phyloP scores from a whole-genome alignment of 2,888 invertebrate genomes.

The Torymus texanus region DNA sequence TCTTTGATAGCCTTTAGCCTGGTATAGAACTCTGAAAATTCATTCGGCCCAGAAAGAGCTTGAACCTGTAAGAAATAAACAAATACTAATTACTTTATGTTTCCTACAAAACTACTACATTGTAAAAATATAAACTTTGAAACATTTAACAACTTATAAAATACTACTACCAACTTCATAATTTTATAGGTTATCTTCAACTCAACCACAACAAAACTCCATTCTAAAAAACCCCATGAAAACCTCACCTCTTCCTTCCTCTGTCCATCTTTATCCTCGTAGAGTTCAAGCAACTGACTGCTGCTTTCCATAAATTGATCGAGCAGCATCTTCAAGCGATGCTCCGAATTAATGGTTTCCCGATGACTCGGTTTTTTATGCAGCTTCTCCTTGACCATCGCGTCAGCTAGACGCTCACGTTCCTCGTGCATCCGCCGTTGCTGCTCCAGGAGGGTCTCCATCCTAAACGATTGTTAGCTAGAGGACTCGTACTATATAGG shows the following conservation, averaged over 20 bases:
- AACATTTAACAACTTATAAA: too few relatives aligned
- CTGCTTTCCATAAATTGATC: conserved; percentile 85
- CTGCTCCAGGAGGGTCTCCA: conserved; percentile 98
- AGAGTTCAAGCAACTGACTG: conserved; percentile 89
- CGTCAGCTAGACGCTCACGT: conserved; percentile 94
- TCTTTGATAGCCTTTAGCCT: conserved; percentile 96
- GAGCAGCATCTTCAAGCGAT: conserved; percentile 91
- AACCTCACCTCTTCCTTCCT: conserved; percentile 86
- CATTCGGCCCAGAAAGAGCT: conserved; percentile 97
- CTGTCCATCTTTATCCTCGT: conserved; percentile 97
- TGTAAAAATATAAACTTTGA: too few relatives aligned
- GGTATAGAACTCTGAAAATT: conserved; percentile 97
- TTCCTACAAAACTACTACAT: not conserved
- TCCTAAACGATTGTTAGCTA: conserved; percentile 70
- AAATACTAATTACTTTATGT: not conserved
- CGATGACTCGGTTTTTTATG: conserved; percentile 93
- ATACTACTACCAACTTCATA: too few relatives aligned
- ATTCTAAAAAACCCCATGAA: too few relatives aligned
- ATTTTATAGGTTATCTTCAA: too few relatives aligned
- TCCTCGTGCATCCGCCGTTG: conserved; percentile 98
- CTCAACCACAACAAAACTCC: conserved; percentile 70
- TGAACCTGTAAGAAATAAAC: conserved; percentile 65
- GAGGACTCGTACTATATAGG: too few relatives aligned
- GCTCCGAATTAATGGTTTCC: conserved; percentile 97
- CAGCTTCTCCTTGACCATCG: conserved; percentile 97